phyloP scores from a whole-genome alignment of 2,888 invertebrate genomes.

The Coenonympha arcania region DNA sequence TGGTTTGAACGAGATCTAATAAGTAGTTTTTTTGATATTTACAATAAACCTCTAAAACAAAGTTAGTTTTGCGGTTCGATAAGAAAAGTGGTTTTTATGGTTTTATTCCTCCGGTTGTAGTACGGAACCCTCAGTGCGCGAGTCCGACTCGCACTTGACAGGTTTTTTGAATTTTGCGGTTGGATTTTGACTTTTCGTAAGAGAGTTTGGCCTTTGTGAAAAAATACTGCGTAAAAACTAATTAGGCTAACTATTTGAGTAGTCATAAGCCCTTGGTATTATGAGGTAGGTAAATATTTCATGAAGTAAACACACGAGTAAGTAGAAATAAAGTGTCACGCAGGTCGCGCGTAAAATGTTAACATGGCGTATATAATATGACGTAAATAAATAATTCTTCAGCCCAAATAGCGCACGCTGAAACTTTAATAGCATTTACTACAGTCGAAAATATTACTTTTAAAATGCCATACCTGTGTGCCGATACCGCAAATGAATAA shows the following conservation, averaged over 20 bases:
- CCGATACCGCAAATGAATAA: no score
- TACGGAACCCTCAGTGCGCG: no score
- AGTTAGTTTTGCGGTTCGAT: no score
- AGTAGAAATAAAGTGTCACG: not conserved
- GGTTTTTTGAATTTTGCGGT: no score
- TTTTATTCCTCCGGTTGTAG: no score
- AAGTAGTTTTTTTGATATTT: no score
- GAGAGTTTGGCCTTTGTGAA: no score
- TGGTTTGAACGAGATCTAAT: no score
- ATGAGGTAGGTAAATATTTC: slow-evolving; percentile 25
- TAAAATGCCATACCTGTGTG: not conserved
- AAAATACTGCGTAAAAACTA: not conserved
- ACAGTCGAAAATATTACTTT: not conserved
- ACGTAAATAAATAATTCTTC: not conserved
- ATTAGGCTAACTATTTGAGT: slow-evolving; percentile 9
- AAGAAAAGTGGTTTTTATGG: no score
- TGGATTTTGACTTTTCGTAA: no score
- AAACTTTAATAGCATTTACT: not conserved
- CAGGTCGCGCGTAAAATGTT: not conserved
- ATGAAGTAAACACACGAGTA: slow-evolving; percentile 19
- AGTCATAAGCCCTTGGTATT: slow-evolving; percentile 22
- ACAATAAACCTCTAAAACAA: no score
- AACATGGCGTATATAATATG: not conserved
- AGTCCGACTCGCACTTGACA: no score
- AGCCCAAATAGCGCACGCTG: not conserved